A percentile compares a stretch with the other conserved stretches of the same genome.
phyloP scores from a whole-genome alignment of 2,797 vertebrate genomes.

The Valencia hispanica region DNA sequence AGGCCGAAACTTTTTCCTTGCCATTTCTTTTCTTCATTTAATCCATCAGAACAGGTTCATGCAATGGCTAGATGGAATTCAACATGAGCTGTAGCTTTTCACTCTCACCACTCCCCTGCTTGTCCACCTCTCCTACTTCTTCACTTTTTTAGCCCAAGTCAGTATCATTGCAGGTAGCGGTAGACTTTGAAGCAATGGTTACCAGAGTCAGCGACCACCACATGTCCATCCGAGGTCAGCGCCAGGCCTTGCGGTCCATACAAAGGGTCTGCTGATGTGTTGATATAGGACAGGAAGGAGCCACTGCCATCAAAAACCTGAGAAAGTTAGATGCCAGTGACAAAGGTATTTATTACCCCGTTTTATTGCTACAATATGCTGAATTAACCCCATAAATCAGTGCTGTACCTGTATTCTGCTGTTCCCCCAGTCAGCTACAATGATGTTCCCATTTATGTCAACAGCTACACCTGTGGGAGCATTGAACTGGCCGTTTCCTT shows the following conservation, averaged over 20 bases:
- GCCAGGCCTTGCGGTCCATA: conserved; percentile 97
- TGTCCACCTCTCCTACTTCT: background rate
- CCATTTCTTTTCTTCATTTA: background rate
- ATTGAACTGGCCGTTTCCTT: conserved; percentile 98
- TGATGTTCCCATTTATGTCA: conserved; percentile 95
- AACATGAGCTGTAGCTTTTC: conserved; percentile 8
- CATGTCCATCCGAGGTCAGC: conserved; percentile 95
- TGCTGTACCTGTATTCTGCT: conserved; percentile 93
- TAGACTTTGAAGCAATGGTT: conserved; percentile 99
- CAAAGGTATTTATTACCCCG: background rate
- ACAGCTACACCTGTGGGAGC: conserved; percentile 97
- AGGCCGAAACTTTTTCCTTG: background rate
- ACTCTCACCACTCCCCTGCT: background rate
- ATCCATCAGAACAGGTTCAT: conserved; percentile 35
- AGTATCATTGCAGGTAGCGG: conserved; percentile 92
- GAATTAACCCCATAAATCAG: fast-evolving
- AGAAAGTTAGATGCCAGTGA: background rate
- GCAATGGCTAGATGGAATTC: conserved; percentile 37
- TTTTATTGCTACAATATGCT: background rate
- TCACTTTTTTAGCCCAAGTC: background rate
- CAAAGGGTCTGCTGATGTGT: conserved; percentile 96
- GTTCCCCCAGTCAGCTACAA: conserved; percentile 98
- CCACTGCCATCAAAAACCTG: conserved; percentile 97
- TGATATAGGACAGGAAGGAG: conserved; percentile 98
- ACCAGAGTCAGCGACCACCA: conserved; percentile 98